phyloP scores from a whole-genome alignment of 2,888 invertebrate species.

The Terebella lapidaria region DNA sequence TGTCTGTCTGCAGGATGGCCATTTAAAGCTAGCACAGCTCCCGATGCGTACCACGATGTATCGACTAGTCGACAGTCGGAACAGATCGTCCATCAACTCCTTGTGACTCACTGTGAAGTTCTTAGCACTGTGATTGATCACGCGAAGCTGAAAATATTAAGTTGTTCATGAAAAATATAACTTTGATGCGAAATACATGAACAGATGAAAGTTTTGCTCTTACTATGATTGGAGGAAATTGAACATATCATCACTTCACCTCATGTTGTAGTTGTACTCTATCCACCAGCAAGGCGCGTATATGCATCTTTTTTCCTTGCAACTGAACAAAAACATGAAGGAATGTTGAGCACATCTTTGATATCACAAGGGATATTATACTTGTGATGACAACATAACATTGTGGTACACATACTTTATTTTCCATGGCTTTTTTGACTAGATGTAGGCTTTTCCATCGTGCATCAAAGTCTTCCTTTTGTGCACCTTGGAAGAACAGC shows the following conservation, averaged over 20 bases:
- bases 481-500: constrained; percentile 59
- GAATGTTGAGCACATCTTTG: too few relatives aligned
- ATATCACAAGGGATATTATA: too few relatives aligned
- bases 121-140: constrained; percentile 43
- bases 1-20: too few relatives aligned
- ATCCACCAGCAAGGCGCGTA: constrained; percentile 65
- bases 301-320: constrained; percentile 61
- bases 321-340: constrained; percentile 39
- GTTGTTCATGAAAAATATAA: too few relatives aligned
- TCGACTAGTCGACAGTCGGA: constrained; percentile 63
- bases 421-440: constrained; percentile 53
- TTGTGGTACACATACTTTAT: constrained; percentile 36
- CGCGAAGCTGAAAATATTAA: constrained; percentile 35
- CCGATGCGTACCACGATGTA: constrained; percentile 67
- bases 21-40: too few relatives aligned
- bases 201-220: too few relatives aligned
- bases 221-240: too few relatives aligned
- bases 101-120: constrained; percentile 62
- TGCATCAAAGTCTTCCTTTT: constrained; percentile 61
- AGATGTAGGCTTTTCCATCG: constrained; percentile 66
- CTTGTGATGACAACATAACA: too few relatives aligned
- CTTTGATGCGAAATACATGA: too few relatives aligned
- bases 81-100: constrained; percentile 61
- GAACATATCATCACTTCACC: too few relatives aligned
- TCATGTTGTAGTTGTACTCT: constrained; percentile 66